Base-by-base conservation (phyloP, 2,797 vertebrate genomes). In the Mus minutoides region DNA sequence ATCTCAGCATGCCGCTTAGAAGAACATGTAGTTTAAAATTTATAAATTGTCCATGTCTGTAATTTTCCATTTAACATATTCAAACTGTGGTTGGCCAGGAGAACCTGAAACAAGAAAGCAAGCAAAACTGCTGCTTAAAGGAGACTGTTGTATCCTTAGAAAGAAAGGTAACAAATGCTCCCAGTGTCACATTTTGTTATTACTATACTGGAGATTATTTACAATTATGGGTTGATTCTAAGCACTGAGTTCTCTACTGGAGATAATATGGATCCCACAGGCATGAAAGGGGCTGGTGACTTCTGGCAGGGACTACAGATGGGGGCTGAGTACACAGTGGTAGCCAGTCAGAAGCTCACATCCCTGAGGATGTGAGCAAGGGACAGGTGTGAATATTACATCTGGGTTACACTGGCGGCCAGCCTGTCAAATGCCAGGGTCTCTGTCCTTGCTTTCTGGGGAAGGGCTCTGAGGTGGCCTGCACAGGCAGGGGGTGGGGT, bases 1-100 rank as follows among this genome's bases (percentile, higher is more conserved):
- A 82, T 49, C 56, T 80, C 40, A 73, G n/a, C 60, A 34, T 26
- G 37, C 76, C 22, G 22, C 21, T 24, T 43, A 71, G 69, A 84
- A 67, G 49, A 58, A n/a, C 19, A 46, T 31, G 26, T 29, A n/a
- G 37, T 17, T n/a, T 43, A 64, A 75, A 83, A 83, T 37, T 34
- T 76, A 77, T 16, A 40, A 71, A 79, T 21, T 58, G 29, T 13
- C 64, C 77, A n/a, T 79, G 77, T 86, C 54, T 52, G 31, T 46
- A 91, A 94, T 26, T 71, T 86, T 40, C 71, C 73, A 78, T 43
- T 85, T 77, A 77, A 77, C 54, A 85, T 90, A 46, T 56, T 84
- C 46, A 43, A 40, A 73, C 22, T 60, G 49, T 46, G 14, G 17
- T 64, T 94, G 43, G 64, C 56, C 37, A 12, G 10, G 31, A 85